These are phyloP conservation scores for Aporrectodea caliginosa DNA, from an alignment of 1,140 invertebrate species.

Conservation along the genomic window DNA sequence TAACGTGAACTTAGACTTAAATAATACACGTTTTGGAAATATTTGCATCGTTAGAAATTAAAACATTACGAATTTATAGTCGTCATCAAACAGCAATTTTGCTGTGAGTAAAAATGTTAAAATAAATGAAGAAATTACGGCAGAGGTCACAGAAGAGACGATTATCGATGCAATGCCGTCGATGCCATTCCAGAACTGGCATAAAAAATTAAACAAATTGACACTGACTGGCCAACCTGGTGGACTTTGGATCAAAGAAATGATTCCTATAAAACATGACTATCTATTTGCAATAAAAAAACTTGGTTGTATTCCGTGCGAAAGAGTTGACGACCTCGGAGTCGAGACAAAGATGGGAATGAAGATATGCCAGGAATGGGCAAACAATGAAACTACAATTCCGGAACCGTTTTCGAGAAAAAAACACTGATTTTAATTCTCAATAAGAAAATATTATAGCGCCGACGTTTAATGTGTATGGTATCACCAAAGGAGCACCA, in stretches of 20 bases:
- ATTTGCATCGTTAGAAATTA: no score
- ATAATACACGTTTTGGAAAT: no score
- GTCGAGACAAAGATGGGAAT: constrained; percentile 67
- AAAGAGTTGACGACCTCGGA: constrained; percentile 42
- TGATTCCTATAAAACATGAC: not conserved
- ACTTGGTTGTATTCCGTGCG: constrained; percentile 9
- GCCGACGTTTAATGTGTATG: no score
- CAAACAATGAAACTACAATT: no score
- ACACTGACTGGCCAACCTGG: constrained; percentile 3
- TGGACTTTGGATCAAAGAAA: constrained; percentile 17
- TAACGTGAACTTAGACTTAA: no score
- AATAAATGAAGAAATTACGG: constrained; percentile 35
- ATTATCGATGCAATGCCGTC: constrained; percentile 24
- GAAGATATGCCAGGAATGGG: constrained; percentile 37
- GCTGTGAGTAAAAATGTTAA: constrained; percentile 31
- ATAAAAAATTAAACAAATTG: no score
- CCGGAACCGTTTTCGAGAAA: no score
- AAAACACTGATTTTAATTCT: no score
- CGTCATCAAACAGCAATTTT: no score
- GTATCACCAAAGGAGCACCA: no score
- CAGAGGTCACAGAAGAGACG: constrained; percentile 1
- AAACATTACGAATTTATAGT: no score
- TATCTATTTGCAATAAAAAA: constrained; percentile 5
- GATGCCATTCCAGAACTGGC: constrained; percentile 13
- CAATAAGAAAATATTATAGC: no score